Evolutionary conservation across 2,113 vertebrate genomes (phyloP), one percentile per base, ranked within the genome.

Genomic region (Alexandromys fortis): DNA sequence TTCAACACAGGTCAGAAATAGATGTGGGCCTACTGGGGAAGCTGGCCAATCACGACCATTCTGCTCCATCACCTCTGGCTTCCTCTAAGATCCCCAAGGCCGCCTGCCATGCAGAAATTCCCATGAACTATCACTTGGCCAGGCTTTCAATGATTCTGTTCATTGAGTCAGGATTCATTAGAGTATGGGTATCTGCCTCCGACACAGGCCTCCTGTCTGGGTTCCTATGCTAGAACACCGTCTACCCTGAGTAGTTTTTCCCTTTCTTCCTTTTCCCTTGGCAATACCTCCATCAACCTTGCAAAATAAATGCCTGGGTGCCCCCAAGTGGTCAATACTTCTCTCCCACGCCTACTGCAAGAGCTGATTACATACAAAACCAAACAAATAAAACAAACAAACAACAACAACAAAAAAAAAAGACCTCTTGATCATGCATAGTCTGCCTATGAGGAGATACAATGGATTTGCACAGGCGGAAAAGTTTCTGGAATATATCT

Each of bases 261-360:
- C 22, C 63, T 45, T 47, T 94, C 78, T 49, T 78, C 63, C n/a
- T 86, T 85, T 88, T 70, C 33, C 17, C 17, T 86, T 70, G 38
- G 73, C 42, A 92, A 86, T 24, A 30, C 14, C 85, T 78, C 65
- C 65, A 49, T 61, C 78, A 72, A 19, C 67, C 65, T 55, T 73
- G 77, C 49, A 86, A 86, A 90, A 76, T 47, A 87, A 95, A 95
- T 77, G 94, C 42, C 91, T 79, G 26, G 65, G 45, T 95, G 92
- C 76, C 89, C 89, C 72, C 91, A 78, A 68, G 92, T 94, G 90
- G 88, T 70, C 67, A 24, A 86, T 72, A 11, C 24, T 87, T 87
- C 92, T 70, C 33, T 89, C 21, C 76, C 22, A 42, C 0, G 17
- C 52, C 35, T n/a, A 78, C 30, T 42, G 28, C 38, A 95, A 81